Evolutionary conservation across 64 coral and sea anemone species (phyloP), one percentile per base, ranked within the genome.

Genomic region (Actinia tenebrosa): DNA sequence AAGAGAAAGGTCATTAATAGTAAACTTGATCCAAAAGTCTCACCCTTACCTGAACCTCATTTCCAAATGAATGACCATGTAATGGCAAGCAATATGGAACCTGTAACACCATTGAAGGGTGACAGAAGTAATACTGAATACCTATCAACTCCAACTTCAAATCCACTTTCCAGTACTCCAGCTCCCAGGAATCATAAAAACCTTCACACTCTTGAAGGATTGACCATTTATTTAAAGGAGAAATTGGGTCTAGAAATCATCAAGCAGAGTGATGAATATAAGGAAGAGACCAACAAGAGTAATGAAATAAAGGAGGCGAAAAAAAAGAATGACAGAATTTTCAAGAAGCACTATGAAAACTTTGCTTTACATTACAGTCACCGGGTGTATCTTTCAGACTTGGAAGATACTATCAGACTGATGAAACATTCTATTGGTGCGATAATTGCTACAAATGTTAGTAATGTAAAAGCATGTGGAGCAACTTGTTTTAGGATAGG

Each of bases 401-500:
- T 71, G 20, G 64, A 25, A 7, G 20, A 71, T 1, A 71, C 22
- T 22, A 2, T 71, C 4, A 26, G n/a, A 0, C n/a, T 1, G 1
- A 6, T 1, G 18, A n/a, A 71, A 71, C 6, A 80, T 11, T 44
- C 78, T 20, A 19, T 52, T 80, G 78, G 42, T 45, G 78, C 78
- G 14, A 80, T 80, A 45, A 52, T 80, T 16, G 18, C 46, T 80
- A 13, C 4, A 1, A 44, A 46, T 16, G 18, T 52, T 7, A 80
- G 78, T 80, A 37, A 11, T 44, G 78, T 80, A 1, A 47, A 80
- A 45, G 2, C 4, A 15, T 80, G 5, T 80, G 46, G 9, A 47
- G 78, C 27, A 44, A 80, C 78, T 19, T 80, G 78, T 80, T 80
- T 80, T 42, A 80, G 78, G 46, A 52, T 80, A 15, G 78, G 78